Conservation (phyloP, 2,113 vertebrate genomes). For the Mobula hypostoma region DNA sequence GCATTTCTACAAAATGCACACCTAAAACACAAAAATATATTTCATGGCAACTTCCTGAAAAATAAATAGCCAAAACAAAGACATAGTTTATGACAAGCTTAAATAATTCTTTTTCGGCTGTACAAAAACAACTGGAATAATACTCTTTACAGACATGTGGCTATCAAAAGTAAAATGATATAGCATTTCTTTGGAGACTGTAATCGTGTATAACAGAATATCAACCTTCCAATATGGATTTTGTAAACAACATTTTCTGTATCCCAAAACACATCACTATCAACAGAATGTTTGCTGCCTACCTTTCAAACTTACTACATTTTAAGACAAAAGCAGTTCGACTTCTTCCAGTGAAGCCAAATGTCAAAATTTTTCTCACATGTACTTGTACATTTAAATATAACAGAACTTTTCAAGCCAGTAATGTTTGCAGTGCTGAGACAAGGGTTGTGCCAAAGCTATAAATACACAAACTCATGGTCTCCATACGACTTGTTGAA, state of each 20-base stretch:
- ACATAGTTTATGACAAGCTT: background rate
- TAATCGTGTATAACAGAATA: background rate
- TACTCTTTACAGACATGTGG: background rate
- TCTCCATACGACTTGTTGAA: background rate
- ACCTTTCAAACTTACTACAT: background rate
- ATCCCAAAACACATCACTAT: background rate
- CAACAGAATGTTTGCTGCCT: background rate
- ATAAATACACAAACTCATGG: background rate
- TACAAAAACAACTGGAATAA: slow-evolving; percentile 12
- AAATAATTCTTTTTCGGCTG: slow-evolving; percentile 8
- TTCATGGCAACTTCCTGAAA: slow-evolving; percentile 5
- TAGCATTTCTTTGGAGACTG: slow-evolving; percentile 27
- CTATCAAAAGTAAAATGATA: background rate
- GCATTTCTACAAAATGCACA: slow-evolving; percentile 9
- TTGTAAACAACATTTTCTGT: slow-evolving; percentile 1
- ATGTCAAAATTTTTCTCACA: background rate
- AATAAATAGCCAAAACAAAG: slow-evolving; percentile 24
- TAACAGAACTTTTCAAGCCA: background rate
- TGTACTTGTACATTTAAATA: background rate
- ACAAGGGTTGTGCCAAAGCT: background rate
- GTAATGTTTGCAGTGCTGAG: background rate
- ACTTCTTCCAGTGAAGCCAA: background rate
- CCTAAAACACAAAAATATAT: slow-evolving; percentile 26
- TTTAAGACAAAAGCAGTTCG: background rate
- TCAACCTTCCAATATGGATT: background rate